A percentile compares a stretch with the other conserved stretches of the same genome.
Conservation (phyloP, 2,113 vertebrate species). For the Zosterops lateralis region DNA sequence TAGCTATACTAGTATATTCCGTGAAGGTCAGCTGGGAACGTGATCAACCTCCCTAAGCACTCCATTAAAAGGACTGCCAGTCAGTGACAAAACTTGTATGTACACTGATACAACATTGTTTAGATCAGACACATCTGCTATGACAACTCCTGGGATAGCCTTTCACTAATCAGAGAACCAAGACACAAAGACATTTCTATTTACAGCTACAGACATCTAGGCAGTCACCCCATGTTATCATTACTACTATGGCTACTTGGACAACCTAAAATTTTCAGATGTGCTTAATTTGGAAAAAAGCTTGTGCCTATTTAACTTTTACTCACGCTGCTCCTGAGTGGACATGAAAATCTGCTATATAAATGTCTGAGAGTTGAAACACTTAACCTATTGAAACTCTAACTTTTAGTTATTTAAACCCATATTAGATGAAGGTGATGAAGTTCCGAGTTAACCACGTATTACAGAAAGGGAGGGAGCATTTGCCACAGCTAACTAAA, state of each 20-base stretch:
- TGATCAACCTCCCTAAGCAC: not conserved
- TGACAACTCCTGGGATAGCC: not conserved
- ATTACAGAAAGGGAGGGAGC: fast-evolving
- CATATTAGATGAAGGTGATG: not conserved
- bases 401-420: not conserved
- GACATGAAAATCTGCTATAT: not conserved
- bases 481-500: not conserved
- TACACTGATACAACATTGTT: not conserved
- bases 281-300: not conserved
- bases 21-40: not conserved
- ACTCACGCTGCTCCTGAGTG: not conserved
- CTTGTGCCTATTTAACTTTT: not conserved
- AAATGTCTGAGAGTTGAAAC: not conserved
- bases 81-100: not conserved
- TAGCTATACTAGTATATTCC: not conserved
- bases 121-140: not conserved
- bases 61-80: not conserved
- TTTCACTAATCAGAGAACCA: not conserved
- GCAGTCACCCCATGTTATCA: not conserved
- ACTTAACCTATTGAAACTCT: not conserved
- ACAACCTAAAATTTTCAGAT: not conserved
- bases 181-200: not conserved
- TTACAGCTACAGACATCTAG: not conserved
- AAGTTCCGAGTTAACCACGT: not conserved
- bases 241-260: not conserved